Base-by-base conservation (phyloP, 2,797 vertebrate genomes). In the Lepidocolaptes lacrymiger region DNA sequence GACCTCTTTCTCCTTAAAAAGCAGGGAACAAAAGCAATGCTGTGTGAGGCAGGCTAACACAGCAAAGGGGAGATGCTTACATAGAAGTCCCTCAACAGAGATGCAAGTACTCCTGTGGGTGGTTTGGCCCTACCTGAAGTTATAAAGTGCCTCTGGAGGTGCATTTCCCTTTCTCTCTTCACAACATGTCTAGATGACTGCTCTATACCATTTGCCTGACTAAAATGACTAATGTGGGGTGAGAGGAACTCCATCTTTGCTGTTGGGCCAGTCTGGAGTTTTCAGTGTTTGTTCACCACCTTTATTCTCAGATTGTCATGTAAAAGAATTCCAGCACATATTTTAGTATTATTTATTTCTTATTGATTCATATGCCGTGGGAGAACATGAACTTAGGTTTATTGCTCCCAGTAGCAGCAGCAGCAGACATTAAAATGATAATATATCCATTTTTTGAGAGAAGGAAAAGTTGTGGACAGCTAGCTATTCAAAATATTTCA, bases 401-500 rank as follows among this genome's bases (percentile, higher is more conserved):
- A 93, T 86, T 93, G 71, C 88, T 94, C 93, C 80, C 91, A 90
- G 88, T 83, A 96, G 93, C 74, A 56, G 62, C 59, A 71, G 56
- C 67, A 91, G 74, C n/a, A 91, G 89, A 90, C 93, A 87, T 79
- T 77, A 78, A 95, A 95, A 95, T 90, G 89, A 93, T 95, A 97
- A 95, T 96, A 82, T 82, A 95, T 82, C 74, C 76, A 72, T 86
- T 96, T 93, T 91, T 95, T 91, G 85, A 82, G 80, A 36, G 76
- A 95, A 91, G 63, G 46, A 94, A 94, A 94, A 93, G 80, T 82
- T 97, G 96, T 67, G 59, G 95, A 93, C 91, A 96, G 92, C n/a
- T 54, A 95, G 59, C 46, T 96, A 96, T 97, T 96, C 73, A 71
- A 96, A 96, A 90, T 97, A 96, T 96, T 96, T 96, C 80, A 71